Conservation (phyloP, 2,888 invertebrate species). For the Prosapia bicincta region DNA sequence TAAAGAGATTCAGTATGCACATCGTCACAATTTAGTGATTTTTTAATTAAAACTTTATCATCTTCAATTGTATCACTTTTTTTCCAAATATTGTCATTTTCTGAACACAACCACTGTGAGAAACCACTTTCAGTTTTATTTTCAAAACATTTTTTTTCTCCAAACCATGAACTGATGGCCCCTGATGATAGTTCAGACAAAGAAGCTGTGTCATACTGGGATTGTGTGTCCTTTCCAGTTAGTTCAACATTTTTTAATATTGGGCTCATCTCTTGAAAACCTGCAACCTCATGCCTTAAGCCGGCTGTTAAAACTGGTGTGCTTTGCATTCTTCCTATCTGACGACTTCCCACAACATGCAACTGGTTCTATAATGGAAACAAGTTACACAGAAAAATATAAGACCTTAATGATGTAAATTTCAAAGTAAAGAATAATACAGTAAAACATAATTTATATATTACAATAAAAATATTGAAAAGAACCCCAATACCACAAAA, state of each 20-base stretch:
- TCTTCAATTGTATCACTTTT: neutral
- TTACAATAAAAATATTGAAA: too few relatives aligned
- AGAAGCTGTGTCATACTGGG: neutral
- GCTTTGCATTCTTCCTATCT: slow-evolving; percentile 29
- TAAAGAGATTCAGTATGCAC: slow-evolving; percentile 32
- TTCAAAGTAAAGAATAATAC: too few relatives aligned
- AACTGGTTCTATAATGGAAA: slow-evolving; percentile 31
- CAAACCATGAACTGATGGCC: slow-evolving; percentile 65
- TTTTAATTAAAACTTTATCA: neutral
- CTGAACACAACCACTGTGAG: slow-evolving; percentile 45
- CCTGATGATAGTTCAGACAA: neutral
- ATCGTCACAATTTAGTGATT: neutral
- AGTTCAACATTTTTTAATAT: slow-evolving; percentile 15
- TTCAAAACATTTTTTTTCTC: slow-evolving; percentile 46
- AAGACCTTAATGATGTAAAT: too few relatives aligned
- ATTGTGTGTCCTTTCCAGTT: neutral
- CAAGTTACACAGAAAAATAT: too few relatives aligned
- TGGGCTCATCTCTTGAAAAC: slow-evolving; percentile 22
- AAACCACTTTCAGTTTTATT: slow-evolving; percentile 45
- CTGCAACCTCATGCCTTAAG: neutral
- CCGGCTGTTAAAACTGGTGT: slow-evolving; percentile 18
- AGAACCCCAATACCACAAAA: too few relatives aligned
- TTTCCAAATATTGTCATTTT: neutral
- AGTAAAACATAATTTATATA: too few relatives aligned
- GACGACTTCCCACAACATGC: slow-evolving; percentile 10